Conservation (phyloP, 2,797 vertebrate species). For the Rhincodon typus region DNA sequence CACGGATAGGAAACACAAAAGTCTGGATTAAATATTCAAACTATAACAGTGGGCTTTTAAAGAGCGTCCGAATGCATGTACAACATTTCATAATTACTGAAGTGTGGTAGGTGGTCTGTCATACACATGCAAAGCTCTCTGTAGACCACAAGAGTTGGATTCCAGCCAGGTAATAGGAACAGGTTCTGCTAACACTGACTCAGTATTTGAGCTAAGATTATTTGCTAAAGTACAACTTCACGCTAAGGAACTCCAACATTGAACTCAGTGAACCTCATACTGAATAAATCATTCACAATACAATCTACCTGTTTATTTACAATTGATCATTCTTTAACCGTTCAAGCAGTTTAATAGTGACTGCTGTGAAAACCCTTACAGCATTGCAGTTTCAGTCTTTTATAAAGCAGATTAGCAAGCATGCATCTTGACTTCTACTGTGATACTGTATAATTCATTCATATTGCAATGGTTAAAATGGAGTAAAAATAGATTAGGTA, state of each 20-base stretch:
- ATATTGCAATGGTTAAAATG: neutral
- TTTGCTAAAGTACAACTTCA: neutral
- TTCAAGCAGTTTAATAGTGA: neutral
- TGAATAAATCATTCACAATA: neutral
- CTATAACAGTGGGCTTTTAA: neutral
- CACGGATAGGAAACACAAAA: neutral
- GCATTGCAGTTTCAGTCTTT: neutral
- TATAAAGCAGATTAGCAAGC: neutral
- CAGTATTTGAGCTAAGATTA: neutral
- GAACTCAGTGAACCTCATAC: neutral
- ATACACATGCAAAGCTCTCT: neutral
- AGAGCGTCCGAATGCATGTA: too few species aligned
- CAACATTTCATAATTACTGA: neutral
- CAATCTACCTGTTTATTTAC: neutral
- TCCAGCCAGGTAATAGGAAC: neutral
- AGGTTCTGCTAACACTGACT: neutral
- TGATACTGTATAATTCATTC: constrained; percentile 28
- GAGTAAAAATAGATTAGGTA: constrained; percentile 23
- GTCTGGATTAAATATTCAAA: neutral
- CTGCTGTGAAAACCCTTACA: neutral
- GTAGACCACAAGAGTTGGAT: neutral
- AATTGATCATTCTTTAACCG: neutral
- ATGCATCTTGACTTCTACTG: neutral
- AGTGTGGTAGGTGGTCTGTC: neutral
- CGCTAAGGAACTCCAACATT: neutral